Percentiles rank a stretch among this genome's conserved stretches.
phyloP scores from a whole-genome alignment of 2,888 invertebrate genomes.

The Formica aserva region DNA sequence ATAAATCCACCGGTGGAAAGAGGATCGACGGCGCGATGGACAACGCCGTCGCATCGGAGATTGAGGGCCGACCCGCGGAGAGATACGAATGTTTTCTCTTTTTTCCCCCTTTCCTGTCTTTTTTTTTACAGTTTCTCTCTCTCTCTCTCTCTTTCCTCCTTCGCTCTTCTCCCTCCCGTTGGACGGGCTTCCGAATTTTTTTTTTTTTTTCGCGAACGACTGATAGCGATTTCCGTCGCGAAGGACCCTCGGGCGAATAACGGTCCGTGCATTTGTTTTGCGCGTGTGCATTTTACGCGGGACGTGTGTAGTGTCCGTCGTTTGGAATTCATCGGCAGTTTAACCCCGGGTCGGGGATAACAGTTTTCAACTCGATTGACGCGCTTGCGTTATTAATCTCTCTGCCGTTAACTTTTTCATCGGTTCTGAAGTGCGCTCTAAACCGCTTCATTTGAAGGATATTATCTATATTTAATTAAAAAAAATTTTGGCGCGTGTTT shows the following conservation, averaged over 20 bases:
- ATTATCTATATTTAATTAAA: constrained; percentile 6
- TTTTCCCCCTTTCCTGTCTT: not conserved
- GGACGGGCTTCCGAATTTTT: constrained; percentile 15
- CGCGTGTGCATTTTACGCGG: constrained; percentile 37
- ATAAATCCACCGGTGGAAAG: constrained; percentile 54
- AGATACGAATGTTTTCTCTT: constrained; percentile 39
- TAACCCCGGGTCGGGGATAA: constrained; percentile 31
- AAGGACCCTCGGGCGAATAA: constrained; percentile 31
- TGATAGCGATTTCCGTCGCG: constrained; percentile 34
- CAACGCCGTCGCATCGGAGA: constrained; percentile 53
- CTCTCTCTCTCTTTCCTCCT: not conserved
- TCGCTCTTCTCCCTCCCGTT: not conserved
- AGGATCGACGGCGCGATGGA: constrained; percentile 57
- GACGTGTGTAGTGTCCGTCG: constrained; percentile 25
- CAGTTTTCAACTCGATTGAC: constrained; percentile 51
- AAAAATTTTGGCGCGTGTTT: not conserved
- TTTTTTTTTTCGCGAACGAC: constrained; percentile 31
- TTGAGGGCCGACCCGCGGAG: constrained; percentile 49
- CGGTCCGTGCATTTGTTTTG: constrained; percentile 38
- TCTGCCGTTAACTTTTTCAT: constrained; percentile 34
- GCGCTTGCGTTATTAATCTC: constrained; percentile 31
- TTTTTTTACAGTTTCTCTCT: constrained; percentile 1
- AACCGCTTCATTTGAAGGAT: not conserved
- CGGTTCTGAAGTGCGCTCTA: not conserved
- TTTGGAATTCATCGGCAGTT: constrained; percentile 50